Evolutionary conservation across 1,140 invertebrate genomes (phyloP).

Genomic region (Drosophila ficusphila): DNA sequence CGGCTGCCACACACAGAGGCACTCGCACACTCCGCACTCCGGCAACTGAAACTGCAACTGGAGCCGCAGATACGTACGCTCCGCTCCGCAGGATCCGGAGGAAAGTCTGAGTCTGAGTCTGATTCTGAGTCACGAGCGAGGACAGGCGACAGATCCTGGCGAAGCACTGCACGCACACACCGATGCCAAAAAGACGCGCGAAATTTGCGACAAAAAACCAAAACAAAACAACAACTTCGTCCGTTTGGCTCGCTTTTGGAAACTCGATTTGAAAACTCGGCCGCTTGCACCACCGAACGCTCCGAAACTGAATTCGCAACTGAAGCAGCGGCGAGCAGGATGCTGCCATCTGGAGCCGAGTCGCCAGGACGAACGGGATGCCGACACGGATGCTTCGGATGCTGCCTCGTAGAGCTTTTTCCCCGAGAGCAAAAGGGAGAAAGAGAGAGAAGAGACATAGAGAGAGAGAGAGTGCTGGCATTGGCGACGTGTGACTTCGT

Average conservation of each 20-base stretch:
- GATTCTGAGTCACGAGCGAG: conserved; percentile 27
- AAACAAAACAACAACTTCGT: conserved; percentile 32
- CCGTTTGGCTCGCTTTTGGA: conserved; percentile 4
- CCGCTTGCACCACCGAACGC: conserved; percentile 60
- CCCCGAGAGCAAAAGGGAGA: conserved; percentile 10
- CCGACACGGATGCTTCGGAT: conserved; percentile 18
- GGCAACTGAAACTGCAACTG: too few relatives aligned
- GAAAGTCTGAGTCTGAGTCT: too few relatives aligned
- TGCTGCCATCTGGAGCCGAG: conserved; percentile 58
- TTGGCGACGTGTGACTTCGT: conserved; percentile 77
- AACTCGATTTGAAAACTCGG: conserved; percentile 3
- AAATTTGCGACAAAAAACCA: conserved; percentile 43
- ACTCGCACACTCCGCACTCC: background rate
- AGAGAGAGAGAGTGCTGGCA: too few relatives aligned
- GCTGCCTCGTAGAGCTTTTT: conserved; percentile 40
- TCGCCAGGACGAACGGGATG: conserved; percentile 7
- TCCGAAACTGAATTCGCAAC: conserved; percentile 69
- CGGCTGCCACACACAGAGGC: conserved; percentile 27
- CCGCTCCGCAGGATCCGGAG: conserved; percentile 14
- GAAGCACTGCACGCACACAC: conserved; percentile 6
- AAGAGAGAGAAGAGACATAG: conserved; percentile 13
- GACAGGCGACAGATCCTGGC: conserved; percentile 35
- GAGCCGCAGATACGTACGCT: conserved; percentile 20
- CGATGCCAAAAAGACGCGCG: conserved; percentile 48
- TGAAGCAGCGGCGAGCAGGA: conserved; percentile 45